Evolutionary conservation across 2,113 vertebrate genomes (phyloP).

Genomic region (Guaruba guarouba): DNA sequence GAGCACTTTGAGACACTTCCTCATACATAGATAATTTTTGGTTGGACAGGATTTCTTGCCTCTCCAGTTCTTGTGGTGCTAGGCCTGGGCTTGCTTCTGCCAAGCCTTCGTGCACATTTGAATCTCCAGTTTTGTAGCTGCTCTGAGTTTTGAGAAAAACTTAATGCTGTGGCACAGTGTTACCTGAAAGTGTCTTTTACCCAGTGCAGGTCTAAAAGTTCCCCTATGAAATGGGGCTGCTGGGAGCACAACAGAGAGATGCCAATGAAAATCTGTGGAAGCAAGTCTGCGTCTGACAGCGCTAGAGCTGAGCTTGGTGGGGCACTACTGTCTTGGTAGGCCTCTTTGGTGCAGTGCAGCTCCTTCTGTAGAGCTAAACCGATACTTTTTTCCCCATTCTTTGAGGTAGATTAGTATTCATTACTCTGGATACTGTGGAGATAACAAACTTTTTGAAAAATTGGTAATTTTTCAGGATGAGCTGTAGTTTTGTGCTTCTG

Average conservation of each 20-base stretch:
- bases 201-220: neutral
- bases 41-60: neutral
- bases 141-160: neutral
- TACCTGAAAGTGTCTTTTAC: neutral
- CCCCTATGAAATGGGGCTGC: neutral
- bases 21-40: neutral
- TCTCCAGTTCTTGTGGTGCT: neutral
- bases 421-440: neutral
- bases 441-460: neutral
- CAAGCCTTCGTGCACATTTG: neutral
- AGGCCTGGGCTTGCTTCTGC: neutral
- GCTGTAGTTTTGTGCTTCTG: neutral
- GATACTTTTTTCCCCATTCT: neutral
- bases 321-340: neutral
- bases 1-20: neutral
- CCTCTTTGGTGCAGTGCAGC: neutral
- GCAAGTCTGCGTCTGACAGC: neutral
- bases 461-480: neutral
- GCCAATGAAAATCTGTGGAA: neutral
- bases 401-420: neutral
- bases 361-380: neutral
- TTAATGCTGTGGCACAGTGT: neutral
- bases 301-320: neutral
- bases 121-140: neutral
- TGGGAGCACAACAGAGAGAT: neutral